Percentiles rank a stretch among this genome's conserved stretches.
Conservation (phyloP, 2,113 vertebrate genomes). For the Chauna torquata region DNA sequence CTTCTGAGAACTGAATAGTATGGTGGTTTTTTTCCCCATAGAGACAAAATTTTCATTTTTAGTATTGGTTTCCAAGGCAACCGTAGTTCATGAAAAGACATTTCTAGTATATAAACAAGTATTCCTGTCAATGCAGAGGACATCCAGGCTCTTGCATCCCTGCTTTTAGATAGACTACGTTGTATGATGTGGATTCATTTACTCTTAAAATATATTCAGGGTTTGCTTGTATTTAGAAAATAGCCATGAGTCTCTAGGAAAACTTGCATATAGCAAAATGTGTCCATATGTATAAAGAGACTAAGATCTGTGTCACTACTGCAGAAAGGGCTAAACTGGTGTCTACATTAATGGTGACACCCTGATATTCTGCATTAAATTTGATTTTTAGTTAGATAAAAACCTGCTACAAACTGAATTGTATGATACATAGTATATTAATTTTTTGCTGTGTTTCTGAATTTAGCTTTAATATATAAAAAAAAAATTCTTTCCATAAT, state of each 20-base stretch:
- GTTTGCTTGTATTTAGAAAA: not conserved
- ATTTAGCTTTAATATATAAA: not conserved
- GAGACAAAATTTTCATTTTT: conserved; percentile 10
- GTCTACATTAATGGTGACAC: not conserved
- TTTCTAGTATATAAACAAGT: not conserved
- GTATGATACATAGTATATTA: not conserved
- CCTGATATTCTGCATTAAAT: not conserved
- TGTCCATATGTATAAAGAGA: not conserved
- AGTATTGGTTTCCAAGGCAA: conserved; percentile 25
- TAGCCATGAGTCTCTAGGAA: not conserved
- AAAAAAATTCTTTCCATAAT: not conserved
- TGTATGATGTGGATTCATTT: not conserved
- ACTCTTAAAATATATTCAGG: not conserved
- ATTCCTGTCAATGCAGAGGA: not conserved
- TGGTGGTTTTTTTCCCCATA: not conserved
- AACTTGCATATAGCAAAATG: not conserved
- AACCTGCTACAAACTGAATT: conserved; percentile 40
- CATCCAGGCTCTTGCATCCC: not conserved
- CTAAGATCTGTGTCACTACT: not conserved
- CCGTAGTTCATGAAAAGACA: not conserved
- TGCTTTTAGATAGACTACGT: not conserved
- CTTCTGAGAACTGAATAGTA: not conserved
- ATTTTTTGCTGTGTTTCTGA: conserved; percentile 44
- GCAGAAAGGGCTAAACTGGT: not conserved
- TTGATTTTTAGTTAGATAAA: not conserved